A percentile compares a stretch with the other conserved stretches of the same genome.
These are phyloP conservation scores for Polyergus mexicanus DNA, from an alignment of 1,140 invertebrate species.

Conservation along the genomic window DNA sequence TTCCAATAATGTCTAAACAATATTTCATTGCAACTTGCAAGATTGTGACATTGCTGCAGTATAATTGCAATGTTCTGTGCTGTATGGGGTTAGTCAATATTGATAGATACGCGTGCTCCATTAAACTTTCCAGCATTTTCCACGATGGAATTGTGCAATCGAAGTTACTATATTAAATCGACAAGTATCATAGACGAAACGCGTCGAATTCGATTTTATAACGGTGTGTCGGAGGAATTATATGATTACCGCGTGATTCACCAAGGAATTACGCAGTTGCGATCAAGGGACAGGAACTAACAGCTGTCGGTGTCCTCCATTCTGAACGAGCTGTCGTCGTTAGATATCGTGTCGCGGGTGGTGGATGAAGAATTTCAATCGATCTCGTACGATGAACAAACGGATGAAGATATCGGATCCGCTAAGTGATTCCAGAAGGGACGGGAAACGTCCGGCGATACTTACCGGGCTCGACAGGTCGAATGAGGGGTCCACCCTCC, in stretches of 20 bases:
- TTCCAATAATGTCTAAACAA: no score
- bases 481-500: conserved; percentile 82
- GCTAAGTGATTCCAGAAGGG: background rate
- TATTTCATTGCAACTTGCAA: no score
- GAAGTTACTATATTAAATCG: background rate
- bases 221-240: background rate
- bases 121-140: background rate
- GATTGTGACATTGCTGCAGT: no score
- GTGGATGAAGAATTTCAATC: background rate
- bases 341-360: background rate
- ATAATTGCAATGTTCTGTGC: no score
- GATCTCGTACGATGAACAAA: background rate
- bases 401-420: background rate
- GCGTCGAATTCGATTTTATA: background rate
- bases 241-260: background rate
- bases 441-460: conserved; percentile 11
- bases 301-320: conserved; percentile 44
- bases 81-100: conserved; percentile 13
- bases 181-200: background rate
- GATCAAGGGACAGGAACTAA: conserved; percentile 5
- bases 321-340: background rate
- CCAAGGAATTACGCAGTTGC: background rate
- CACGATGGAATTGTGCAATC: background rate
- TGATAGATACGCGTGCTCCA: background rate
- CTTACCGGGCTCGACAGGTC: conserved; percentile 82